phyloP scores from a whole-genome alignment of 2,113 vertebrate species.

The Corynorhinus townsendii region DNA sequence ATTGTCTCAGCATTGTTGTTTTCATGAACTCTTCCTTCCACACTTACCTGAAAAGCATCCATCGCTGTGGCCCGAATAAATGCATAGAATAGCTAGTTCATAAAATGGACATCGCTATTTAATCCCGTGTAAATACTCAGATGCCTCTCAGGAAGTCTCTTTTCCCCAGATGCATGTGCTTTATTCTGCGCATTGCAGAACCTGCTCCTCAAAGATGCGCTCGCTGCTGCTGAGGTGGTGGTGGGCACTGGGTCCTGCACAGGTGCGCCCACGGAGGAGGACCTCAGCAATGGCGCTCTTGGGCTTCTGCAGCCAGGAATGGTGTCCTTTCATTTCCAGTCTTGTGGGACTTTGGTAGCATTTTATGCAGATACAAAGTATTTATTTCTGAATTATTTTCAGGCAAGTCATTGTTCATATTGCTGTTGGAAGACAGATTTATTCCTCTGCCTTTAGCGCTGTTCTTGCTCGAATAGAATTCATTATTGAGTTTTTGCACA shows the following conservation, averaged over 20 bases:
- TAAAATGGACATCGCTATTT: not conserved
- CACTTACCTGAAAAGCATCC: not conserved
- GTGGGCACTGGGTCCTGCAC: not conserved
- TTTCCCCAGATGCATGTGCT: not conserved
- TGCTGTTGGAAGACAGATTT: not conserved
- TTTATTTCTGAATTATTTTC: not conserved
- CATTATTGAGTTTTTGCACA: not conserved
- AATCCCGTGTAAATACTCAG: not conserved
- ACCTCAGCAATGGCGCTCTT: accelerated
- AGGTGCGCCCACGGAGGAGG: not conserved
- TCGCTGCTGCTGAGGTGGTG: too few relatives aligned
- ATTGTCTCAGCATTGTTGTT: not conserved
- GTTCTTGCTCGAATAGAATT: not conserved
- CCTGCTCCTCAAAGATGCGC: not conserved
- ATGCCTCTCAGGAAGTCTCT: not conserved
- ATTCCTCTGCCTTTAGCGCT: not conserved
- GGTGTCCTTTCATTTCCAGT: not conserved
- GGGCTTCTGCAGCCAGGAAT: not conserved
- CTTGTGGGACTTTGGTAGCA: not conserved
- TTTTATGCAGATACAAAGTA: not conserved
- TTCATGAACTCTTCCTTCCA: not conserved
- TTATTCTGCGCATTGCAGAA: not conserved
- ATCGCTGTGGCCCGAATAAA: not conserved
- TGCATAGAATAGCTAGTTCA: not conserved
- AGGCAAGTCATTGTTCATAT: not conserved